Evolutionary conservation across 2,797 vertebrate species (phyloP).

Genomic region (Sarcophilus harrisii): DNA sequence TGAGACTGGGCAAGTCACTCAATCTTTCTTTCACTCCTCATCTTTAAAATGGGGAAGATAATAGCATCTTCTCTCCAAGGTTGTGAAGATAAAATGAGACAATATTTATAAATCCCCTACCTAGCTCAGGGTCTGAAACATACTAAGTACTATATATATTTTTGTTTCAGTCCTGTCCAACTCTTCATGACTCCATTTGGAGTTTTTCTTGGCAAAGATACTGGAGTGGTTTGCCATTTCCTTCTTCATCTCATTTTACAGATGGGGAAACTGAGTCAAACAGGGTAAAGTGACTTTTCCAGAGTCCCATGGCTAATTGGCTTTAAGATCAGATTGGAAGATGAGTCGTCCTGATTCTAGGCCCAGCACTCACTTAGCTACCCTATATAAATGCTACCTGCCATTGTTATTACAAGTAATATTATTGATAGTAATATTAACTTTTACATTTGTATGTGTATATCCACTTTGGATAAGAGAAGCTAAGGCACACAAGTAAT

Average conservation of each 20-base stretch:
- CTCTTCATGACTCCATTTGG: neutral
- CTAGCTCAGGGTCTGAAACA: neutral
- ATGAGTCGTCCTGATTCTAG: neutral
- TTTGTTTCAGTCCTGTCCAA: neutral
- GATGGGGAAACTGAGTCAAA: neutral
- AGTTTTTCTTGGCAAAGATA: neutral
- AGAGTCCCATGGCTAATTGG: neutral
- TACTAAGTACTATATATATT: neutral
- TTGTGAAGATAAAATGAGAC: neutral
- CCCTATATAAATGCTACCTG: neutral
- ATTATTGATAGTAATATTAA: neutral
- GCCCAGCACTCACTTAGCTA: neutral
- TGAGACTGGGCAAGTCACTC: neutral
- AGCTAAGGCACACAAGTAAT: neutral
- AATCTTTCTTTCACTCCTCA: neutral
- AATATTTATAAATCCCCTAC: neutral
- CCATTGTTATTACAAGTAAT: neutral
- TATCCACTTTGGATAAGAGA: slow-evolving; percentile 15
- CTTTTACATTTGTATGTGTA: neutral
- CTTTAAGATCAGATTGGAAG: neutral
- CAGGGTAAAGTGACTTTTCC: neutral
- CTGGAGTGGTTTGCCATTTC: neutral
- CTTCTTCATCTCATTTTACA: neutral
- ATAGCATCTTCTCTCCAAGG: neutral
- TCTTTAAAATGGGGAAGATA: neutral